Evolutionary conservation across 2,888 invertebrate species (phyloP).

Genomic region (Diarsia mendica): DNA sequence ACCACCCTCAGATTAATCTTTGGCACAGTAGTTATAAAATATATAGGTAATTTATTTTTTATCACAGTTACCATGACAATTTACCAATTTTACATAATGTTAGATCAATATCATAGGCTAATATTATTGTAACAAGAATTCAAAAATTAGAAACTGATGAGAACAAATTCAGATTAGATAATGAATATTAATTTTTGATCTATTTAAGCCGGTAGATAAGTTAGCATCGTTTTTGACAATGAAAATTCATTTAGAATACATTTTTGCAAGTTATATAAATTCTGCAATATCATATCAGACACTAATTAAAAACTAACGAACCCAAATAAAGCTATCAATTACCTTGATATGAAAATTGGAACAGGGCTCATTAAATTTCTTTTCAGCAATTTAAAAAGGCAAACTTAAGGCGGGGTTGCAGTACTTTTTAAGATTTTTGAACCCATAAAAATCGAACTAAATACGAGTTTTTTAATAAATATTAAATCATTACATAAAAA

Average conservation of each 20-base stretch:
- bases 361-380: constrained; percentile 38
- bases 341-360: constrained; percentile 37
- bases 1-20: neutral
- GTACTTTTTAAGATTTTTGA: no score
- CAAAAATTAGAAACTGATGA: neutral
- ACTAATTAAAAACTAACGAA: constrained; percentile 15
- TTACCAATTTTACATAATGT: neutral
- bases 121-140: no score
- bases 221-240: constrained; percentile 20
- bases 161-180: neutral
- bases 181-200: neutral
- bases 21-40: neutral
- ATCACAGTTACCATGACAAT: constrained; percentile 8
- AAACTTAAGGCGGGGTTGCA: no score
- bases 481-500: no score
- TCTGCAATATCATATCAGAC: neutral
- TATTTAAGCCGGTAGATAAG: neutral
- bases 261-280: neutral
- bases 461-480: no score
- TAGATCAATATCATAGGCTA: neutral
- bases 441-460: no score
- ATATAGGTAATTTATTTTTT: no score
- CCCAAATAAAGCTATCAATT: constrained; percentile 2
- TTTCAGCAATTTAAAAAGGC: constrained; percentile 41
- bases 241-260: neutral